Conservation (phyloP, 2,888 invertebrate species). For the Glyphotaelius pellucidus region DNA sequence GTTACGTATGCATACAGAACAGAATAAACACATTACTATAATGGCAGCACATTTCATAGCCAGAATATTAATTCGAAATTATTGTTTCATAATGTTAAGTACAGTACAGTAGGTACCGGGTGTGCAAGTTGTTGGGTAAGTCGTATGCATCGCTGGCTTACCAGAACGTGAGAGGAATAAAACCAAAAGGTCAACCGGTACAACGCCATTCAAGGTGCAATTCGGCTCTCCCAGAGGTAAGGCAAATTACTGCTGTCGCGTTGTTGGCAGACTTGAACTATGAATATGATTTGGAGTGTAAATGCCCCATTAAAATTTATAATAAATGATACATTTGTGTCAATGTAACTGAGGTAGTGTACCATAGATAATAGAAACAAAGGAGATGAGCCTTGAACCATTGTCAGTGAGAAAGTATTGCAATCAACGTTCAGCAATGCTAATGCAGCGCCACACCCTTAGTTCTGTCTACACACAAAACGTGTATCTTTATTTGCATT, state of each 20-base stretch:
- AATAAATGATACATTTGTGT: background rate
- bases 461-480: no score
- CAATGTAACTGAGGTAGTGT: no score
- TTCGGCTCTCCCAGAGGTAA: background rate
- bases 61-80: background rate
- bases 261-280: background rate
- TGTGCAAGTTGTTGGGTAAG: background rate
- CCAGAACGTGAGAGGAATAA: background rate
- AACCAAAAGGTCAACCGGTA: background rate
- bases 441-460: no score
- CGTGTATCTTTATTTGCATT: no score
- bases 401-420: no score
- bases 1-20: no score
- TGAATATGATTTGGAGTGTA: background rate
- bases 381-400: no score
- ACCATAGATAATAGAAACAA: no score
- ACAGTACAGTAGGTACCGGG: background rate
- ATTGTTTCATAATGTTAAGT: background rate
- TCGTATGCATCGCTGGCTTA: background rate
- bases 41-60: background rate
- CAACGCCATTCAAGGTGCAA: background rate
- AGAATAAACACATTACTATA: background rate
- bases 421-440: no score
- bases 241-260: background rate
- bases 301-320: background rate